phyloP scores from a whole-genome alignment of 1,140 invertebrate species.

The Brachionus calyciflorus region DNA sequence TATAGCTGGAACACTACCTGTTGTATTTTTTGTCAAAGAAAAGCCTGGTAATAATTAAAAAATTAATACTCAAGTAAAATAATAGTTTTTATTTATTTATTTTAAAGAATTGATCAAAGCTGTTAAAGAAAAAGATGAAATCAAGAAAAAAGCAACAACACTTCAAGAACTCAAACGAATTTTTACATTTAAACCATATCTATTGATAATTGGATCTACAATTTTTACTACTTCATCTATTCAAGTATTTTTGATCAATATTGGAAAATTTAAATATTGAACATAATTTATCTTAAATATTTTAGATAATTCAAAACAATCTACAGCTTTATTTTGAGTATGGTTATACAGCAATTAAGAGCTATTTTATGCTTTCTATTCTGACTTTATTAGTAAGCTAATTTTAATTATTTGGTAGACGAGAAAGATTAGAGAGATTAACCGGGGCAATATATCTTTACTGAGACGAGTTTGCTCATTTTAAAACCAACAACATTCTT shows the following conservation, averaged over 20 bases:
- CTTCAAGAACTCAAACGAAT: slow-evolving; percentile 4
- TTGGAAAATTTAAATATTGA: neutral
- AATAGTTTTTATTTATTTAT: neutral
- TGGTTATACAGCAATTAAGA: slow-evolving; percentile 12
- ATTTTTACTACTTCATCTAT: slow-evolving; percentile 25
- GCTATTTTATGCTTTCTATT: neutral
- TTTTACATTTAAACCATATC: slow-evolving; percentile 34
- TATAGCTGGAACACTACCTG: neutral
- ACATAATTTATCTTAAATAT: neutral
- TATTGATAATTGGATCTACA: neutral
- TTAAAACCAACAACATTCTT: no score
- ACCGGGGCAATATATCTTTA: no score
- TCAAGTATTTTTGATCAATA: neutral
- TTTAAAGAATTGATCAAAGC: neutral
- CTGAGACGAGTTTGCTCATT: no score
- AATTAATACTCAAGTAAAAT: neutral
- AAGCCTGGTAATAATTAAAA: neutral
- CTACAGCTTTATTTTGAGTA: slow-evolving; percentile 46
- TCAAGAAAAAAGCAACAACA: neutral
- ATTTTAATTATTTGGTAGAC: neutral
- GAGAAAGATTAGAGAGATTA: no score
- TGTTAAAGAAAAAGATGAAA: neutral
- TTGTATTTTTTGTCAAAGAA: slow-evolving; percentile 36
- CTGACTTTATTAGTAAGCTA: slow-evolving; percentile 3
- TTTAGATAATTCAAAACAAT: slow-evolving; percentile 39